Conservation (phyloP, 2,113 vertebrate genomes). For the Neotragus pygmaeus region DNA sequence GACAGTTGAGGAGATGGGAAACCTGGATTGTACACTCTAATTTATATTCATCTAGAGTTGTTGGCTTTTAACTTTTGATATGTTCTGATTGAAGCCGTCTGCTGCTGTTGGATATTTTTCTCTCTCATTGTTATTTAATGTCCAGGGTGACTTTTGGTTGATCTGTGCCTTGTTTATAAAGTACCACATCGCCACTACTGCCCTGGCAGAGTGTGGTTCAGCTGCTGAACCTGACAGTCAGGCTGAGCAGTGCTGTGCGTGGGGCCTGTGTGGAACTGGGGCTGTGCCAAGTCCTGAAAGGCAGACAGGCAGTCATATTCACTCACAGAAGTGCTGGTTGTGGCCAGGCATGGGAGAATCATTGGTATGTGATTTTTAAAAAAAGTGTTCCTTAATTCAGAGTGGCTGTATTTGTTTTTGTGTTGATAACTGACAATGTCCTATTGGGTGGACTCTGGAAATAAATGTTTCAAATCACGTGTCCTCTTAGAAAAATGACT, state of each 20-base stretch:
- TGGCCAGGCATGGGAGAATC: neutral
- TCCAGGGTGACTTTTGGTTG: neutral
- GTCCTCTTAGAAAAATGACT: neutral
- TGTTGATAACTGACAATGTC: slow-evolving; percentile 1
- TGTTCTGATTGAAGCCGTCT: neutral
- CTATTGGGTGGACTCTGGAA: neutral
- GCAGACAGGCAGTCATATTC: neutral
- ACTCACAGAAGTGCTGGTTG: slow-evolving; percentile 20
- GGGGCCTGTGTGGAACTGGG: slow-evolving; percentile 12
- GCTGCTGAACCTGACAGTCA: neutral
- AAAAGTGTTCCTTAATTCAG: slow-evolving; percentile 45
- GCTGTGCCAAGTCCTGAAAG: slow-evolving; percentile 37
- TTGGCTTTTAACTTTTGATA: slow-evolving; percentile 1
- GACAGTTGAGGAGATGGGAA: neutral
- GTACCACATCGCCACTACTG: neutral
- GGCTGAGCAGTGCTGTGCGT: slow-evolving; percentile 15
- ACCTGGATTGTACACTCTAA: neutral
- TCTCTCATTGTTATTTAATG: neutral
- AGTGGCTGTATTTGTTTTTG: slow-evolving; percentile 20
- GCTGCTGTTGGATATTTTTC: neutral
- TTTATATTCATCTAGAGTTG: neutral
- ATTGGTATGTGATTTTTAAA: slow-evolving; percentile 19
- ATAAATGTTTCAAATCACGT: neutral
- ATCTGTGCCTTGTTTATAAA: neutral
- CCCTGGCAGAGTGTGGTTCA: neutral